Base-by-base conservation (phyloP, 2,113 vertebrate species). In the Gnathonemus echidnorhynchus region DNA sequence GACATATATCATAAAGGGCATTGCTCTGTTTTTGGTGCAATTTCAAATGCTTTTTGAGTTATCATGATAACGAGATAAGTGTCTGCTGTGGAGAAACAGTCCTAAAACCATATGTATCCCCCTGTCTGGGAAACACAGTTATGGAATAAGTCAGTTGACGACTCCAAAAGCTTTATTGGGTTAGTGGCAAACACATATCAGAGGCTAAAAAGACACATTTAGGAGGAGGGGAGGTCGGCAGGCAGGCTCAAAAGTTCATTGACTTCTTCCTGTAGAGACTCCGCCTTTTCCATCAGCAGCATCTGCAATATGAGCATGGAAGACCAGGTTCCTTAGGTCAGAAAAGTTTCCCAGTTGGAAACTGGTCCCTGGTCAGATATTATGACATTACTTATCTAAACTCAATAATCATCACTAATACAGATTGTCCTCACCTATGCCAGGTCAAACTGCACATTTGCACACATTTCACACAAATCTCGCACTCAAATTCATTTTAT, bases 281-380 rank as follows among this genome's bases (percentile, higher is more conserved):
- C 97, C n/a, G 97, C 97, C 91, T 98, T 99, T 90, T 99, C 98
- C 90, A 94, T 97, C 91, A 99, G 89, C 5, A 99, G 94, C 98
- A 99, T 99, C 98, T 99, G 93, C n/a, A 94, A 95, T 52, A 93
- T 19, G 92, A 74, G 8, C 21, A 52, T 49, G 53, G 90, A 74
- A 86, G 74, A 88, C 35, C 85, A 86, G 21, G 21, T 85, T 85
- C 21, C 70, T 39, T 35, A 39, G 15, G 39, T 77, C 31, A 48
- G 19, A 48, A 84, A 3, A 48, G 8, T 48, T 45, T 21, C 17
- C 42, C 42, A 84, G 39, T 19, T n/a, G 70, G 31, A 77, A 31
- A 31, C 31, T 31, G 31, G 31, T 31, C 42, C 39, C 19, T 84
- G 80, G 35, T 24, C 80, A 84, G 45, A 46, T 84, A 77, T 39